A percentile compares a stretch with the other conserved stretches of the same genome.
Conservation (phyloP, 2,113 vertebrate genomes). For the Callopanchax toddi region DNA sequence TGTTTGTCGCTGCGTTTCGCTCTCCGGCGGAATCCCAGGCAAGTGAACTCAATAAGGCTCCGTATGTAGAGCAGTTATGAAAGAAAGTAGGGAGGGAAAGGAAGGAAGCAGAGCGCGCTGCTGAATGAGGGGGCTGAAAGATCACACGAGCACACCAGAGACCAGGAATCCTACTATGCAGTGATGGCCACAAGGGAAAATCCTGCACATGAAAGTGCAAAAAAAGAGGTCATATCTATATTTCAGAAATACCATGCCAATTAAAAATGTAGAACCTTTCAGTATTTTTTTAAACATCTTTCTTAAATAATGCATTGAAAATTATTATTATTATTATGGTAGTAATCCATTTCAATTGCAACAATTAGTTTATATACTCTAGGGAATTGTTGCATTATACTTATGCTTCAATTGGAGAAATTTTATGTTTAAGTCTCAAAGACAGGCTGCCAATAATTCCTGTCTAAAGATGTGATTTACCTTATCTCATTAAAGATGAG, state of each 20-base stretch:
- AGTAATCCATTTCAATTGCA: constrained; percentile 70
- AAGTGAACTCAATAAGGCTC: constrained; percentile 34
- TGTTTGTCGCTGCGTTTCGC: constrained; percentile 61
- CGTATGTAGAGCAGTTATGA: constrained; percentile 75
- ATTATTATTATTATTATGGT: constrained; percentile 82
- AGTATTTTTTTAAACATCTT: constrained; percentile 53
- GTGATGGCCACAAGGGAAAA: constrained; percentile 67
- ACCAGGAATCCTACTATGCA: constrained; percentile 57
- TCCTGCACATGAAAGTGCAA: constrained; percentile 62
- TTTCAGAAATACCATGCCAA: constrained; percentile 69
- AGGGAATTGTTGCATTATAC: constrained; percentile 37
- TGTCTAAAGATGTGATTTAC: constrained; percentile 13
- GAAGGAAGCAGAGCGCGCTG: constrained; percentile 20
- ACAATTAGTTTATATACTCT: constrained; percentile 53
- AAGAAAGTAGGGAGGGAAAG: constrained; percentile 35
- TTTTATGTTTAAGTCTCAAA: constrained; percentile 21
- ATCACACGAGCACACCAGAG: constrained; percentile 60
- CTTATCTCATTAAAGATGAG: constrained; percentile 30
- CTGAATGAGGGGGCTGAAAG: constrained; percentile 57
- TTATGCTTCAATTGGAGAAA: constrained; percentile 7
- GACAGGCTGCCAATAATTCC: constrained; percentile 26
- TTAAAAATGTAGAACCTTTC: constrained; percentile 70
- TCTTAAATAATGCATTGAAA: constrained; percentile 80
- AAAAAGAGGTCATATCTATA: constrained; percentile 74
- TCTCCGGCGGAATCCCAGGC: constrained; percentile 47